Evolutionary conservation across 2,113 vertebrate species (phyloP).

Genomic region (Suricata suricatta): DNA sequence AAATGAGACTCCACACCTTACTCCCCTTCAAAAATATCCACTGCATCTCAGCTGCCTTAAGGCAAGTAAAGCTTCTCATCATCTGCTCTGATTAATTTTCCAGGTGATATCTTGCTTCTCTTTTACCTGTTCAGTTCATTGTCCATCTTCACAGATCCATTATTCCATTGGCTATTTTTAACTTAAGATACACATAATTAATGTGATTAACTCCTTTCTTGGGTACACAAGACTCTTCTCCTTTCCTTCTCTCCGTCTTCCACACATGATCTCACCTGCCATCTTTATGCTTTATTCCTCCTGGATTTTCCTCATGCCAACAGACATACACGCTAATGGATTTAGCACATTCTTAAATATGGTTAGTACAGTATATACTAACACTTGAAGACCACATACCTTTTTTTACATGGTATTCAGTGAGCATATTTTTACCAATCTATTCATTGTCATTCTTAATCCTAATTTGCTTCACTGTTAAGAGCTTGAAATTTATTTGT

Average conservation of each 20-base stretch:
- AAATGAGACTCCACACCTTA: background rate
- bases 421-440: background rate
- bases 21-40: background rate
- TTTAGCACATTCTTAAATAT: background rate
- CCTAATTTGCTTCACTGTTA: background rate
- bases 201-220: background rate
- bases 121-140: background rate
- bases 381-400: background rate
- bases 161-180: background rate
- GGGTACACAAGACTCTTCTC: too few species aligned
- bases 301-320: background rate
- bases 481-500: background rate
- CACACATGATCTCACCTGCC: too few species aligned
- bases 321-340: background rate
- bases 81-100: background rate
- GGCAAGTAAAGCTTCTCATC: background rate
- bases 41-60: background rate
- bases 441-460: background rate
- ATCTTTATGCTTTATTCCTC: background rate
- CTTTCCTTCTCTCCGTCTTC: background rate
- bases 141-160: background rate
- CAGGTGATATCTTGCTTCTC: background rate
- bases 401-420: background rate
- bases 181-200: background rate
- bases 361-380: background rate